Conservation (phyloP, 2,113 vertebrate species). For the Aepyceros melampus region DNA sequence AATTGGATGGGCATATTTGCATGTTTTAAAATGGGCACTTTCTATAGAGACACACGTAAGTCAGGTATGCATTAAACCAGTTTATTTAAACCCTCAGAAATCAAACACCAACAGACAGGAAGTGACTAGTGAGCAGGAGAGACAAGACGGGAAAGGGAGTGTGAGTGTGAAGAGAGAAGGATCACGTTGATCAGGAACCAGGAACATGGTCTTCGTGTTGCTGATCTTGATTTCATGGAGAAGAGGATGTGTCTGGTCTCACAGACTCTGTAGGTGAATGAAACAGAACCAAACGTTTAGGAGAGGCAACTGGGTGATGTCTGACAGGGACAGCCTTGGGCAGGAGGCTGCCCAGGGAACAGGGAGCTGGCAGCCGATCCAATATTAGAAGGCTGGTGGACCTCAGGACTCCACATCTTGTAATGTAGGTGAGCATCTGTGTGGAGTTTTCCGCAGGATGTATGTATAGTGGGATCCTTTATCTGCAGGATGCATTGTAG, state of each 20-base stretch:
- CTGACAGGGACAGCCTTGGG: not conserved
- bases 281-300: not conserved
- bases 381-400: not conserved
- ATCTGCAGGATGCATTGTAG: no score
- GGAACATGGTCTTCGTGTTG: accelerated
- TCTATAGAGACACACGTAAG: not conserved
- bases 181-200: not conserved
- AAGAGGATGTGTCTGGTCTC: not conserved
- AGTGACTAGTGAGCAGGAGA: not conserved
- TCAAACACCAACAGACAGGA: not conserved
- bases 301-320: not conserved
- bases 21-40: not conserved
- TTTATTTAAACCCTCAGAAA: not conserved
- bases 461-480: not conserved
- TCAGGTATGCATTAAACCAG: not conserved
- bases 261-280: not conserved
- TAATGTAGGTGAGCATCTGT: not conserved
- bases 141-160: accelerated
- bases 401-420: not conserved
- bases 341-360: not conserved
- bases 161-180: not conserved
- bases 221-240: not conserved
- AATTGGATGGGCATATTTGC: not conserved
- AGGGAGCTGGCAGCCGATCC: not conserved
- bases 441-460: not conserved